Percentiles rank a stretch among this genome's conserved stretches.
Evolutionary conservation across 2,797 vertebrate genomes (phyloP).

Genomic region (Pantherophis alleghaniensis): DNA sequence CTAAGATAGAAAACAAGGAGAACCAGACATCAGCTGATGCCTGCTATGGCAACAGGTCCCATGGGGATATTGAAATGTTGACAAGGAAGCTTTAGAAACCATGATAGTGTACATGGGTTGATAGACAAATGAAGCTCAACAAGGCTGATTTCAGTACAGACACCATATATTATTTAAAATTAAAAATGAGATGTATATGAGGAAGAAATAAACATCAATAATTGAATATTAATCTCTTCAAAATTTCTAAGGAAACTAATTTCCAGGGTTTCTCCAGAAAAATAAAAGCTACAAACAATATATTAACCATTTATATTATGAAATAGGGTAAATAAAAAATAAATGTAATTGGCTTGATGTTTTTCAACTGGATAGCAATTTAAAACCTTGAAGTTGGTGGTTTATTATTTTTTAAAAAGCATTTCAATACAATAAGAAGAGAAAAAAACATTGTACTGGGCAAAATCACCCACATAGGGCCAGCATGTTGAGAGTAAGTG

Average conservation of each 20-base stretch:
- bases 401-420: not conserved
- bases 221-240: not conserved
- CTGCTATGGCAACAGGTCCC: conserved; percentile 90
- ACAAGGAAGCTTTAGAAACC: conserved; percentile 54
- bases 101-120: conserved; percentile 41
- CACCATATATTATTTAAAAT: not conserved
- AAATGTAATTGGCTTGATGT: not conserved
- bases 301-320: not conserved
- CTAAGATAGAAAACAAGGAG: conserved; percentile 62
- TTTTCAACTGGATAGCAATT: not conserved
- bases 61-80: conserved; percentile 81
- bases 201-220: not conserved
- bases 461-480: not conserved
- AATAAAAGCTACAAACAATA: not conserved
- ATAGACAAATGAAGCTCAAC: conserved; percentile 53
- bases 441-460: not conserved
- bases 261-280: not conserved
- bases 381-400: not conserved
- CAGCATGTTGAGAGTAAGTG: not conserved
- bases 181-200: not conserved
- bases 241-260: not conserved
- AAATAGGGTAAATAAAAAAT: not conserved
- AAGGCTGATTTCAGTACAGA: conserved; percentile 33
- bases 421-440: not conserved
- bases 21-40: conserved; percentile 87